Evolutionary conservation across 1,140 invertebrate species (phyloP), one percentile per base, ranked within the genome.

Genomic region (Linepithema humile): DNA sequence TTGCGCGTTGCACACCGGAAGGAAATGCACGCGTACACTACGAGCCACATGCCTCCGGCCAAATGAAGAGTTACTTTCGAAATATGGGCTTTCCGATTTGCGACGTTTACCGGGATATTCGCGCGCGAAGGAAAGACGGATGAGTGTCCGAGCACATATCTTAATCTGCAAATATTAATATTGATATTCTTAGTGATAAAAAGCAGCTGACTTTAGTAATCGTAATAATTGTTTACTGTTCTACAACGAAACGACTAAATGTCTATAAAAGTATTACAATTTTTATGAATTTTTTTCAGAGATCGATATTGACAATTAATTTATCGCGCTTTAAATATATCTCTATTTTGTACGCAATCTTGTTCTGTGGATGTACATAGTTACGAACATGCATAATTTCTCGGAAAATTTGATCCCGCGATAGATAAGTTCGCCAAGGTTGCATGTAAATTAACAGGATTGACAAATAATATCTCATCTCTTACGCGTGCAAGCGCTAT

Each of bases 31-130:
- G 75, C 64, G 64, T 70, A 40, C 48, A 53, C 59, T 50, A 55
- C 64, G 75, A 80, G 12, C 60, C 73, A 50, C 48, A 80, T 70
- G 23, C 38, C 86, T 86, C 78, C 48, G 57, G 78, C 57, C 72
- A 73, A 50, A 88, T 88, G 86, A 88, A 84, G 86, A 88, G 86
- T 87, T 88, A 87, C 80, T 88, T 73, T 35, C 29, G 82, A 87
- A 82, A 86, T 72, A 77, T 45, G 85, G 77, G 72, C 80, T 64
- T 50, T 67, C 60, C 43, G 59, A 72, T 57, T 59, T 80, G 75
- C 64, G 75, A 80, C 75, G 50, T 70, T 80, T 70, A 70, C 75
- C 75, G 75, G 75, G 50, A 80, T 70, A 70, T 69, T 80, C 75
- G 75, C 75, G 38, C 50, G 64, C 64, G 35, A 7, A 1, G 60